These are phyloP conservation scores for Chymomyza caudatula DNA, from an alignment of 2,888 invertebrate genomes.

Conservation along the genomic window DNA sequence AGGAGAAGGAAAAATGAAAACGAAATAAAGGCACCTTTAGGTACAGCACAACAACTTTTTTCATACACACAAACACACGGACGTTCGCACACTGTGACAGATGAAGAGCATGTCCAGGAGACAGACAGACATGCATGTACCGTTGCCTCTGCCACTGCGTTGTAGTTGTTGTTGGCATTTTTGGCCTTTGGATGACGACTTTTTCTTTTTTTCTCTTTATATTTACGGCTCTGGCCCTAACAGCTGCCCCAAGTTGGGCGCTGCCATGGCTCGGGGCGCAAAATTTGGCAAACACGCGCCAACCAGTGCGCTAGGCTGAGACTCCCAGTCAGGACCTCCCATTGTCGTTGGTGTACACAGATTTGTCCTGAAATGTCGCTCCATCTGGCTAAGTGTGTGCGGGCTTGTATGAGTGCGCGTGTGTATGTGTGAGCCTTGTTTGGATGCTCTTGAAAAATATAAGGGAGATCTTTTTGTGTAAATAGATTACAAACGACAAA, in stretches of 20 bases:
- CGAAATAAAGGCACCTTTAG: neutral
- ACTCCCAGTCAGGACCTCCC: neutral
- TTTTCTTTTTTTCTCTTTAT: slow-evolving; percentile 2
- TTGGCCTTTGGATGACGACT: neutral
- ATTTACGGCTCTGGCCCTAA: slow-evolving; percentile 18
- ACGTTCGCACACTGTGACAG: neutral
- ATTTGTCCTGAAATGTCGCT: slow-evolving; percentile 37
- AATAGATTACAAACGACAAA: slow-evolving; percentile 76
- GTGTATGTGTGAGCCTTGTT: slow-evolving; percentile 25
- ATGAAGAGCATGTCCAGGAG: neutral
- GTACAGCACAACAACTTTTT: neutral
- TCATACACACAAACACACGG: neutral
- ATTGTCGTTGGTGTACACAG: slow-evolving; percentile 3
- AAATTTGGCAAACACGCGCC: slow-evolving; percentile 36
- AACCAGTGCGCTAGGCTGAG: slow-evolving; percentile 26
- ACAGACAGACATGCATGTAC: slow-evolving; percentile 5
- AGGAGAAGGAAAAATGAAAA: slow-evolving; percentile 11
- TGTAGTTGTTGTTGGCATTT: slow-evolving; percentile 14
- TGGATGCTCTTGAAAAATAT: slow-evolving; percentile 57
- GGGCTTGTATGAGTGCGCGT: too few species aligned
- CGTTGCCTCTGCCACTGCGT: slow-evolving; percentile 29
- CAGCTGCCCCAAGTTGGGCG: slow-evolving; percentile 13
- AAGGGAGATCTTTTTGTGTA: slow-evolving; percentile 58
- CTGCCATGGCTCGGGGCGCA: slow-evolving; percentile 13
- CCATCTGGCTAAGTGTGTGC: too few species aligned